These are phyloP conservation scores for Athalia cordata DNA, from an alignment of 2,888 invertebrate genomes.

Conservation along the genomic window DNA sequence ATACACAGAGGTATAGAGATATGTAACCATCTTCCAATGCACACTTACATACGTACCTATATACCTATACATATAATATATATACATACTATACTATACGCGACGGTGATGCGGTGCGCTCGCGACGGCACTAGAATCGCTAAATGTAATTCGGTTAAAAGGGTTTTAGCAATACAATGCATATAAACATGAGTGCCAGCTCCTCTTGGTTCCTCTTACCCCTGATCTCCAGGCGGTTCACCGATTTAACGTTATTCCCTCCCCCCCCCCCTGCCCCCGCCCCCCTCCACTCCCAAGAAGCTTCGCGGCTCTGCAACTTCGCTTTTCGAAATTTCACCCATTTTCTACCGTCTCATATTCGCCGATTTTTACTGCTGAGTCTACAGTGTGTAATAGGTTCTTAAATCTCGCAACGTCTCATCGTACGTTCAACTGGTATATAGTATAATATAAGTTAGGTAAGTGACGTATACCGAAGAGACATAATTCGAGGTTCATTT, in stretches of 20 bases:
- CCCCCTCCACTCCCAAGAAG: too few relatives aligned
- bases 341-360: too few relatives aligned
- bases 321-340: too few relatives aligned
- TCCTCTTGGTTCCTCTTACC: slow-evolving; percentile 53
- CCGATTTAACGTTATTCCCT: slow-evolving; percentile 46
- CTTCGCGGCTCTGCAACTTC: too few relatives aligned
- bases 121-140: slow-evolving; percentile 67
- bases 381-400: too few relatives aligned
- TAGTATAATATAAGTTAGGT: too few relatives aligned
- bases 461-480: too few relatives aligned
- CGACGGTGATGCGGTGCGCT: neutral
- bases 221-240: slow-evolving; percentile 48
- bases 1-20: neutral
- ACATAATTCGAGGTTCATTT: too few relatives aligned
- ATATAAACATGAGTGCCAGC: slow-evolving; percentile 71
- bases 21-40: neutral
- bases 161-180: slow-evolving; percentile 73
- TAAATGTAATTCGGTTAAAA: slow-evolving; percentile 73
- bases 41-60: too few relatives aligned
- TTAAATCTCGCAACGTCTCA: too few relatives aligned
- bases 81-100: slow-evolving; percentile 17
- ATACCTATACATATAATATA: neutral
- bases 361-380: too few relatives aligned
- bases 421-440: too few relatives aligned
- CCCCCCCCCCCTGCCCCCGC: slow-evolving; percentile 48